Base-by-base conservation (phyloP, 2,113 vertebrate species). In the Anas platyrhynchos region DNA sequence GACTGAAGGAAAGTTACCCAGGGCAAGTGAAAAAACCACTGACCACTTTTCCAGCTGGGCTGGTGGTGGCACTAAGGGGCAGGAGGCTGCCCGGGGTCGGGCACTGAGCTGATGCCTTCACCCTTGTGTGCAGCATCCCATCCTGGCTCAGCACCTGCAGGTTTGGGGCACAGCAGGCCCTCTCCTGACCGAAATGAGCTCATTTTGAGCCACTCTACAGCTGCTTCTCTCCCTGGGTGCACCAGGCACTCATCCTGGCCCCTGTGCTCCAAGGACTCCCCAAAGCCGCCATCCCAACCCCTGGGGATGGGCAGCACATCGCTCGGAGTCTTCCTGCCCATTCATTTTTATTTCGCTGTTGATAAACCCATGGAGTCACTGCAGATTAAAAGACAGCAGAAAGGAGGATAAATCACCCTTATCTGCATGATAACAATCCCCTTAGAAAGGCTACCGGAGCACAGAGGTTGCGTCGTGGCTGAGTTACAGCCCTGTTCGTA, bases 1-100 rank as follows among this genome's bases (percentile, higher is more conserved):
- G 15, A 56, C 23, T 0, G 2, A 6, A 4, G 8, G 31, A 7
- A 83, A 61, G 22, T 65, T 59, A 8, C 59, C 41, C 20, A 16
- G 18, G 80, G 18, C 7, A 2, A 32, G 0, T 2, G 55, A 54
- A 77, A 46, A 46, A 34, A 3, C 10, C 25, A 46, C n/a, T 1
- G 1, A 43, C 10, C 26, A 8, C 50, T 43, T 68, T 69, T 41
- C 66, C 62, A 44, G 50, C 23, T 52, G 50, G 22, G 48, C 48
- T 50, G 22, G 48, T 10, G 22, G 50, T 25, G 13, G 22, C 50
- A 26, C 23, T 52, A 52, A 13, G 50, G 50, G 50, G 50, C 50
- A 52, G 50, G 50, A 52, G 32, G 23, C 58, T 77, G 54, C 55
- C 14, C 13, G 11, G 63, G 72, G 63, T 25, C 21, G 13, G 27